A percentile compares a stretch with the other conserved stretches of the same genome.
phyloP scores from a whole-genome alignment of 2,888 invertebrate species.

The Heliconius erato region DNA sequence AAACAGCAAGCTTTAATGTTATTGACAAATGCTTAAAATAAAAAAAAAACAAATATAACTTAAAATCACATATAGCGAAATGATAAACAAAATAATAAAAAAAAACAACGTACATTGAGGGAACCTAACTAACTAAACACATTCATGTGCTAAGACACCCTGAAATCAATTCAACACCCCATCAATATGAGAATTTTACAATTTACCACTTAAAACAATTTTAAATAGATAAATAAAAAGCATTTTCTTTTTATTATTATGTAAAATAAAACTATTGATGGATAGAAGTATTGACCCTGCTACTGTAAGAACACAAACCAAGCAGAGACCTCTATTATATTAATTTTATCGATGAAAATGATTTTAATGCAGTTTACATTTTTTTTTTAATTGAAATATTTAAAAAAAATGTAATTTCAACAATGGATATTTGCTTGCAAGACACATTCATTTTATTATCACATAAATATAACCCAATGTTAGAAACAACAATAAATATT shows the following conservation, averaged over 20 bases:
- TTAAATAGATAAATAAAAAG: background rate
- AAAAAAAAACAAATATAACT: conserved; percentile 18
- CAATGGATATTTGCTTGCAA: background rate
- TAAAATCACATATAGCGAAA: conserved; percentile 26
- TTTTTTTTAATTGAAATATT: background rate
- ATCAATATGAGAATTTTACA: conserved; percentile 67
- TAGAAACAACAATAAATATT: conserved; percentile 20
- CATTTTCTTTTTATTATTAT: background rate
- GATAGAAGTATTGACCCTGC: conserved; percentile 82
- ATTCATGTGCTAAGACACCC: conserved; percentile 81
- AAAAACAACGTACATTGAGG: conserved; percentile 26
- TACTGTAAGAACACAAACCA: conserved; percentile 74
- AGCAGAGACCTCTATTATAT: conserved; percentile 71
- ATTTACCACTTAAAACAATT: background rate
- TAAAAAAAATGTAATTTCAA: background rate
- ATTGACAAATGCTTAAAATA: conserved; percentile 31
- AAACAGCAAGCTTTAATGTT: conserved; percentile 23
- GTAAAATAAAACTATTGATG: conserved; percentile 67
- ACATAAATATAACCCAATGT: background rate
- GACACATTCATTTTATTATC: too few relatives aligned
- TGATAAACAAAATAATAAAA: conserved; percentile 20
- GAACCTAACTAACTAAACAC: conserved; percentile 51
- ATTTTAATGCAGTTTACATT: background rate
- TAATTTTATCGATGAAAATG: background rate
- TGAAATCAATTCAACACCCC: conserved; percentile 78